Base-by-base conservation (phyloP, 2,888 invertebrate genomes). In the Eupithecia exiguata region DNA sequence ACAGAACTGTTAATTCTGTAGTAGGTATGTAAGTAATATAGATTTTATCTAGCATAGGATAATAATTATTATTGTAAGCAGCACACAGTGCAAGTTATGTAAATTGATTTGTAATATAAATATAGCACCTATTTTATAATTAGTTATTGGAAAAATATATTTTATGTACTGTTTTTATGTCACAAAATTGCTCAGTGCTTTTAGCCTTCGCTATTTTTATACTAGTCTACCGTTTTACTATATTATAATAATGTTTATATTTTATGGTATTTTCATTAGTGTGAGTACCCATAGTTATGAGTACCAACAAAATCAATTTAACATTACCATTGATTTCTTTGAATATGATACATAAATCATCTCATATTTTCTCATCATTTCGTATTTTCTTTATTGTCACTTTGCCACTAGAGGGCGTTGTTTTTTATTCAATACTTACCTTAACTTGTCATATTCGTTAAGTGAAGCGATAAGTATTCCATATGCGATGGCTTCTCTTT, bases 131-230 rank as follows among this genome's bases (percentile, higher is more conserved):
- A 65, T 71, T 62, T 12, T 68, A 67, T 61, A 80, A 78, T 81
- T 80, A 83, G 82, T 82, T 83, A 83, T 75, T 82, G 79, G 79
- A 84, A 78, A 74, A 74, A 76, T 70, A 76, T 76, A 74, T 76
- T 70, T 76, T 74, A 74, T 74, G 68, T 74, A 76, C 67, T 72
- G 71, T 76, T 70, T 76, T 61, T 63, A 61, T 70, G 90, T 93
- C 92, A 91, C 92, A 93, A 93, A 91, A 83, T 90, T 92, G 92
- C 92, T 94, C 93, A 93, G 88, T 91, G 88, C 87, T 89, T 82
- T n/a, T 89, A 91, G 91, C 91, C 89, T 92, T 91, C 90, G 91
- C 92, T 93, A 93, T 92, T 94, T 93, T 93, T 94, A 88, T 92
- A 94, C 94, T 94, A 94, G 94, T 94, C 94, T 94, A 89, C 84